These are phyloP conservation scores for Zaprionus nigranus DNA, from an alignment of 1,140 invertebrate species.

Conservation along the genomic window DNA sequence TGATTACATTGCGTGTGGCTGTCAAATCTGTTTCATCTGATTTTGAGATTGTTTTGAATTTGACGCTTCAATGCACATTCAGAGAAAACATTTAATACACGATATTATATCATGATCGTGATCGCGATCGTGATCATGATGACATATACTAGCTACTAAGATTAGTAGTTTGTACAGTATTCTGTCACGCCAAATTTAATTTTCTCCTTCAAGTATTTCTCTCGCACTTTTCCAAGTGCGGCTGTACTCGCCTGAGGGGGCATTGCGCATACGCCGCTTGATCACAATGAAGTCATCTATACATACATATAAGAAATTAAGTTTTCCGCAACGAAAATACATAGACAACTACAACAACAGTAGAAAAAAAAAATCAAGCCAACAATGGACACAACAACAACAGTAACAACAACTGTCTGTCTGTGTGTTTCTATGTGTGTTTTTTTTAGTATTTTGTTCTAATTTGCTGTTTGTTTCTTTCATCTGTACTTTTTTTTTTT, in stretches of 20 bases:
- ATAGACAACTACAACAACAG: slow-evolving; percentile 32
- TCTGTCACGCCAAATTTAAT: neutral
- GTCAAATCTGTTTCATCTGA: slow-evolving; percentile 1
- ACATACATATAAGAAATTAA: slow-evolving; percentile 32
- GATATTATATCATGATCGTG: neutral
- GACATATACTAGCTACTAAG: neutral
- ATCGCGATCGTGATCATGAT: neutral
- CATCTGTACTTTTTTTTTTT: slow-evolving; percentile 20
- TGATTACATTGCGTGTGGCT: neutral
- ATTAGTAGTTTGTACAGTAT: neutral
- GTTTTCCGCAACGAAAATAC: slow-evolving; percentile 35
- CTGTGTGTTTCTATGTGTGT: slow-evolving; percentile 20
- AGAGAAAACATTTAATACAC: neutral
- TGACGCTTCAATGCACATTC: slow-evolving; percentile 46
- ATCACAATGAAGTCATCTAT: slow-evolving; percentile 43
- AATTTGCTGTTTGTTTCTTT: slow-evolving; percentile 36
- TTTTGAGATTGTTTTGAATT: slow-evolving; percentile 20
- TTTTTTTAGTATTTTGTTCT: slow-evolving; percentile 29
- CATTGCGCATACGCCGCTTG: slow-evolving; percentile 67
- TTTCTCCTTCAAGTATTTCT: neutral
- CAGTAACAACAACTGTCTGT: slow-evolving; percentile 35
- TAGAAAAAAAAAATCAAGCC: slow-evolving; percentile 18
- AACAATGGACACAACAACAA: slow-evolving; percentile 33
- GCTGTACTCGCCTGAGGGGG: slow-evolving; percentile 19
- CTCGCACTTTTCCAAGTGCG: slow-evolving; percentile 7